Percentiles rank a stretch among this genome's conserved stretches.
These are phyloP conservation scores for Nephrotoma guestfalica DNA, from an alignment of 2,888 invertebrate species.

Conservation along the genomic window DNA sequence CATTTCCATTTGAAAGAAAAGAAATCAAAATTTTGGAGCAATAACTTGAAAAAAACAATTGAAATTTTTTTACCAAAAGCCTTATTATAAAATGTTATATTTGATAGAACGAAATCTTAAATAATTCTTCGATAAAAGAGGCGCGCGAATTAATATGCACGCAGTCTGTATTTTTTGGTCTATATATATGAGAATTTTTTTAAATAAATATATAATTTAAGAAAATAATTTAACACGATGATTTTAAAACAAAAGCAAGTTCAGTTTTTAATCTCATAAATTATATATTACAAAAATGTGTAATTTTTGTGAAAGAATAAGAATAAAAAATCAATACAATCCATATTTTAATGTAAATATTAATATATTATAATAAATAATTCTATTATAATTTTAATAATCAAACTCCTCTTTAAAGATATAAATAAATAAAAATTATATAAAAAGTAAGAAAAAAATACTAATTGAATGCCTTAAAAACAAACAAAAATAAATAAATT, in stretches of 20 bases:
- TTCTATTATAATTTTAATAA: not conserved
- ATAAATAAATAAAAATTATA: not conserved
- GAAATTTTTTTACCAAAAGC: not conserved
- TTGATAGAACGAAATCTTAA: not conserved
- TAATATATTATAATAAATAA: not conserved
- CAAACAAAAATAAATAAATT: not conserved
- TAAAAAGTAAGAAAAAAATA: not conserved
- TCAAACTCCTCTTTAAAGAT: not conserved
- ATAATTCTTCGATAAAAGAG: not conserved
- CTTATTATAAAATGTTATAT: not conserved
- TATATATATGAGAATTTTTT: not conserved
- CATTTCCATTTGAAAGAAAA: not conserved
- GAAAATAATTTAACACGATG: not conserved
- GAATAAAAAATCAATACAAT: not conserved
- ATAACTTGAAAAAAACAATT: not conserved
- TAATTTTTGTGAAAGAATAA: not conserved
- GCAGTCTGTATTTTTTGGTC: not conserved
- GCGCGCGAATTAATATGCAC: not conserved
- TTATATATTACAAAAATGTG: not conserved
- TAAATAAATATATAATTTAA: not conserved
- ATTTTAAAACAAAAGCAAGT: not conserved
- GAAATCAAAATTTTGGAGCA: not conserved
- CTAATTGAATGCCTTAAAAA: not conserved
- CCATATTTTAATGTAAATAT: not conserved
- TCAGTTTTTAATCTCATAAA: not conserved